Percentiles rank a stretch among this genome's conserved stretches.
Evolutionary conservation across 2,113 vertebrate genomes (phyloP).

Genomic region (Trachemys scripta): DNA sequence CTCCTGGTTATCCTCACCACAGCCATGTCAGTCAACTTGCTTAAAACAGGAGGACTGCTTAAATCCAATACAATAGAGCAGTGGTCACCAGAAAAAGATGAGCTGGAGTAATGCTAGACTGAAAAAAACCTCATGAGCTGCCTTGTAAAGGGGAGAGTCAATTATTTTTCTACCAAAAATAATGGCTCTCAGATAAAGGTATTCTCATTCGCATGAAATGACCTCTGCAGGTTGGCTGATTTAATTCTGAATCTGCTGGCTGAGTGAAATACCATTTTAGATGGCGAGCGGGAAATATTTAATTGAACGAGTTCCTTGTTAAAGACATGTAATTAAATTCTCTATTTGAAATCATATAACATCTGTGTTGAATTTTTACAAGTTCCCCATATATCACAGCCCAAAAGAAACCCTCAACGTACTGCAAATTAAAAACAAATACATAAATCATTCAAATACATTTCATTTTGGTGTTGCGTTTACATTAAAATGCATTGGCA

Average conservation of each 20-base stretch:
- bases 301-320: constrained; percentile 48
- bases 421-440: constrained; percentile 70
- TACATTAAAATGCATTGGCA: constrained; percentile 67
- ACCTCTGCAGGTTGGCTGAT: background rate
- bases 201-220: constrained; percentile 17
- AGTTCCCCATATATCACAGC: constrained; percentile 62
- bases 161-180: background rate
- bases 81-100: background rate
- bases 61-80: background rate
- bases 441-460: constrained; percentile 69
- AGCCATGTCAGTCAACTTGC: background rate
- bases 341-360: constrained; percentile 54
- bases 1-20: background rate
- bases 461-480: constrained; percentile 68
- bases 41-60: background rate
- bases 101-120: background rate
- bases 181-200: background rate
- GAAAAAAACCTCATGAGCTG: background rate
- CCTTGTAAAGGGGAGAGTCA: background rate
- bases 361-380: constrained; percentile 65
- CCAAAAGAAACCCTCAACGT: constrained; percentile 63
- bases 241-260: constrained; percentile 18
- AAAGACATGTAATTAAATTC: constrained; percentile 50
- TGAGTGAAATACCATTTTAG: background rate
- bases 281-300: constrained; percentile 40